phyloP scores from a whole-genome alignment of 1,140 invertebrate genomes.

The Helicoverpa zea region DNA sequence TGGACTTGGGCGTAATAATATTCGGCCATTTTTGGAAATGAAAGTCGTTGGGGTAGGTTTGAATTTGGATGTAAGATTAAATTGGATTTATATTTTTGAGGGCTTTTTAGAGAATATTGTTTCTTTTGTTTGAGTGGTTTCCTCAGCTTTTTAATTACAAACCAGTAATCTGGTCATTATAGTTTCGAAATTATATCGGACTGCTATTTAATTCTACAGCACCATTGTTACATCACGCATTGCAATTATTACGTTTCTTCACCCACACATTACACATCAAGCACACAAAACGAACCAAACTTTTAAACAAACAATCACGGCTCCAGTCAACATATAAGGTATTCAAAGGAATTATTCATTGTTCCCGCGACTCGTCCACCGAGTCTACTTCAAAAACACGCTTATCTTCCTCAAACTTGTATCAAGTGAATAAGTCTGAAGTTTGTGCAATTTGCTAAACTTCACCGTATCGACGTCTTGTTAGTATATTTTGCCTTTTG shows the following conservation, averaged over 20 bases:
- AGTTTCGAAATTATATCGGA: too few relatives aligned
- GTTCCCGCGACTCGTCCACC: background rate
- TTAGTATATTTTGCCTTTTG: constrained; percentile 16
- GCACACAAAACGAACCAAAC: background rate
- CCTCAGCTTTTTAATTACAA: too few relatives aligned
- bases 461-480: constrained; percentile 4
- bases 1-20: constrained; percentile 17
- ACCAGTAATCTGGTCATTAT: too few relatives aligned
- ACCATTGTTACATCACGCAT: too few relatives aligned
- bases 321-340: background rate
- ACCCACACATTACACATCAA: background rate
- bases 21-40: background rate
- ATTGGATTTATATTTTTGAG: background rate
- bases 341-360: constrained; percentile 8
- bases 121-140: too few relatives aligned
- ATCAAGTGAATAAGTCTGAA: constrained; percentile 21
- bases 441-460: constrained; percentile 35
- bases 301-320: constrained; percentile 9
- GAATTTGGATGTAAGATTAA: constrained; percentile 16
- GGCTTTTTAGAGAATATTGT: too few relatives aligned
- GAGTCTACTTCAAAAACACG: background rate
- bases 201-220: too few relatives aligned
- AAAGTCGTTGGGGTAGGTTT: constrained; percentile 28
- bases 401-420: constrained; percentile 4
- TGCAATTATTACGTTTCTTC: background rate